Evolutionary conservation across 53 echinoderm and acorn worm genomes (phyloP).

Genomic region (Crossaster papposus): DNA sequence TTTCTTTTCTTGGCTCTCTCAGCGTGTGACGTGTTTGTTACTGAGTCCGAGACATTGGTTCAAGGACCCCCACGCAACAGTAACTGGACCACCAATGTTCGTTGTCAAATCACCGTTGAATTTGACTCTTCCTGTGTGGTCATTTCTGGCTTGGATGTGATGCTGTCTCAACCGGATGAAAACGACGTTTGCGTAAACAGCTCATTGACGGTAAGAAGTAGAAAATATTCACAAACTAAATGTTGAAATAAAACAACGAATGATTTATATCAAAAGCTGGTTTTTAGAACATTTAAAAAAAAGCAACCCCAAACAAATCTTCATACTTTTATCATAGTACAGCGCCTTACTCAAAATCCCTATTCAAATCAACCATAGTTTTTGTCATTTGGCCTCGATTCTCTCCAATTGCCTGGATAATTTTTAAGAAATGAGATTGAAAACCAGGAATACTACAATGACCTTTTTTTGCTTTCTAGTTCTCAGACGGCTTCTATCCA

Average conservation of each 20-base stretch:
- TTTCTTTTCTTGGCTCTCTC: not conserved
- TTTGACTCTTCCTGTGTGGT: not conserved
- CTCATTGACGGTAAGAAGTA: conserved; percentile 58
- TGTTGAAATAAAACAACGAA: too few relatives aligned
- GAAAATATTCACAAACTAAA: too few relatives aligned
- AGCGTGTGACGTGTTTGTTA: conserved; percentile 40
- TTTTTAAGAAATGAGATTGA: too few relatives aligned
- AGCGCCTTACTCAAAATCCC: too few relatives aligned
- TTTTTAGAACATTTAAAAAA: not conserved
- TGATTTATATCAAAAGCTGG: too few relatives aligned
- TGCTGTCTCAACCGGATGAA: conserved; percentile 37
- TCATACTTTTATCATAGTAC: too few relatives aligned
- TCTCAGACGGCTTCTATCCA: not conserved
- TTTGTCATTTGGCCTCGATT: too few relatives aligned
- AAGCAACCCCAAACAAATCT: not conserved
- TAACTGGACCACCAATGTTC: conserved; percentile 23
- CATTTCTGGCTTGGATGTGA: not conserved
- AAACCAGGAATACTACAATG: too few relatives aligned
- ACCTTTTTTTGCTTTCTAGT: not conserved
- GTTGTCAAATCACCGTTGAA: not conserved
- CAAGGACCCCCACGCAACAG: conserved; percentile 14
- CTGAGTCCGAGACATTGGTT: not conserved
- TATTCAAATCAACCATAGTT: too few relatives aligned
- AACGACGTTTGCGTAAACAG: conserved; percentile 41
- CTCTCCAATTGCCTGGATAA: too few relatives aligned